Evolutionary conservation across 1,140 invertebrate genomes (phyloP), one percentile per base, ranked within the genome.

Genomic region (Pseudoatta argentina): DNA sequence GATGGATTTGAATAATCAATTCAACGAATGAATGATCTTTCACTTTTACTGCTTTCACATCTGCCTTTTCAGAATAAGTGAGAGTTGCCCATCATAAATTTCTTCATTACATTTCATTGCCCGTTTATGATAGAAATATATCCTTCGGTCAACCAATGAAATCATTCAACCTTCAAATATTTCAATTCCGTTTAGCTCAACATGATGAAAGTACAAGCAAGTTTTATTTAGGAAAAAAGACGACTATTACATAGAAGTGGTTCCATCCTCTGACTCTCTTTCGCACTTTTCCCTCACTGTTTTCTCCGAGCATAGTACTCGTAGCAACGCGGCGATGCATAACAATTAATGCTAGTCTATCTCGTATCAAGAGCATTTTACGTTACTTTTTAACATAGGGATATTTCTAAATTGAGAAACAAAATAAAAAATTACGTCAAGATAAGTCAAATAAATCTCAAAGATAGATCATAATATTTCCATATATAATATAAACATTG

Each of bases 61-160:
- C 81, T 89, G 86, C 59, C n/a, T 75, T 21, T 81, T 44, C 48
- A 53, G 34, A 64, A 34, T 89, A 91, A 73, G 85, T 87, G 85
- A 87, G 69, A 78, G 91, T 92, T 89, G 88, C 85, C 85, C 89
- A 72, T 66, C 69, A 82, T 61, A 51, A 73, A 73, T 69, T 81
- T n/a, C 10, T 63, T 30, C 16, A n/a, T 30, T 18, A 1, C 34
- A 34, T 51, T 64, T 76, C 24, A 27, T 21, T 6, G n/a, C 12
- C n/a, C 48, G 4, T 5, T 44, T 48, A 63, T 2, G 8, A 3
- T n/a, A 81, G 53, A 71, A 73, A 86, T 21, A 27, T 39, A 21
- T 24, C 61, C 67, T 51, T 86, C 48, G 53, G 63, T 71, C 81
- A 72, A 78, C 87, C 76, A 86, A 63, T 48, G 59, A 88, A 86